These are phyloP conservation scores for Rhombomys opimus DNA, from an alignment of 2,113 vertebrate genomes.

Conservation along the genomic window DNA sequence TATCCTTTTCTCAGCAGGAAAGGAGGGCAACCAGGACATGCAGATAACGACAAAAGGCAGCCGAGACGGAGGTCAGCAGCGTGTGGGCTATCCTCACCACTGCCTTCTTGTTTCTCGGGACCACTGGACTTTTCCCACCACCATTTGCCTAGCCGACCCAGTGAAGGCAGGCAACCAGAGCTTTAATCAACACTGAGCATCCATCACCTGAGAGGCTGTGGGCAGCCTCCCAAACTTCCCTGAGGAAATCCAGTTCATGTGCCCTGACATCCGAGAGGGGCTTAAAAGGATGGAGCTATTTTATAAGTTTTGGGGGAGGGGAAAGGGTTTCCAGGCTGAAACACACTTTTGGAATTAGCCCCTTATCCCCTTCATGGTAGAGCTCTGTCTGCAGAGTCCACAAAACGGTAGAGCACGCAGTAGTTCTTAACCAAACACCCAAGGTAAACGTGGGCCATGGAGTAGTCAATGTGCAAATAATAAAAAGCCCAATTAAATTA, in stretches of 20 bases:
- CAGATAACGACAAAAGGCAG: no score
- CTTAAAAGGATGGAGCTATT: not conserved
- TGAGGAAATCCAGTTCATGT: not conserved
- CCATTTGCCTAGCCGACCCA: not conserved
- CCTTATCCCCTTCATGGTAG: not conserved
- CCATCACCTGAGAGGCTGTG: not conserved
- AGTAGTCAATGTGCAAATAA: slow-evolving; percentile 2
- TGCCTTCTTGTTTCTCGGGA: not conserved
- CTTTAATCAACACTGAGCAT: accelerated
- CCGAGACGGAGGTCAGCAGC: not conserved
- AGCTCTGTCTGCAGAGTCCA: slow-evolving; percentile 32
- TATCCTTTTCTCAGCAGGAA: not conserved
- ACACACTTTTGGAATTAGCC: slow-evolving; percentile 9
- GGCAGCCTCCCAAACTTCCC: not conserved
- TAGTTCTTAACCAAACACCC: not conserved
- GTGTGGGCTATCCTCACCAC: not conserved
- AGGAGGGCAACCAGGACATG: no score
- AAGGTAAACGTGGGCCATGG: not conserved
- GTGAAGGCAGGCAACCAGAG: accelerated
- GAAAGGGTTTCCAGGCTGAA: not conserved
- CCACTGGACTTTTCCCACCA: not conserved
- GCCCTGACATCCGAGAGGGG: not conserved
- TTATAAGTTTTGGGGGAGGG: not conserved
- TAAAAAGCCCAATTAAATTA: slow-evolving; percentile 9
- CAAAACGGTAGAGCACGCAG: not conserved